Evolutionary conservation across 2,888 invertebrate genomes (phyloP).

Genomic region (Dyspetes luteomarginatus): DNA sequence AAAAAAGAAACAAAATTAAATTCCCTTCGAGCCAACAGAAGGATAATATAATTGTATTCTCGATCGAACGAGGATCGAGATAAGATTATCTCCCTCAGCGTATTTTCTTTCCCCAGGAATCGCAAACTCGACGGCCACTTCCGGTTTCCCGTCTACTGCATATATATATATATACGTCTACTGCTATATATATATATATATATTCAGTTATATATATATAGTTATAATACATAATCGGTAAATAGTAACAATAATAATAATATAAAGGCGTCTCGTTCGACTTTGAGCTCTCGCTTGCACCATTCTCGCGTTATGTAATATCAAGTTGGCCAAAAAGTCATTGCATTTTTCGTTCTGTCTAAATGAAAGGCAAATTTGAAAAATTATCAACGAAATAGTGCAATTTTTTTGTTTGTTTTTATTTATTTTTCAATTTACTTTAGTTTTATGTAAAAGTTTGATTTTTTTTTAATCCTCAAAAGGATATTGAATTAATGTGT

Average conservation of each 20-base stretch:
- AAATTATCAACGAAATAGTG: too few species aligned
- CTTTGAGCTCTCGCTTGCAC: too few species aligned
- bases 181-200: too few species aligned
- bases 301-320: too few species aligned
- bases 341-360: too few species aligned
- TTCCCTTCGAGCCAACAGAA: neutral
- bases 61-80: constrained; percentile 58
- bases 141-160: constrained; percentile 59
- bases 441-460: too few species aligned
- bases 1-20: constrained; percentile 1
- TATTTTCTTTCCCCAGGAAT: constrained; percentile 48
- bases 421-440: too few species aligned
- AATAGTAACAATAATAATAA: neutral
- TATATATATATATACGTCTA: neutral
- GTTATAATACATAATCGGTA: neutral
- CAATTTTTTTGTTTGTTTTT: too few species aligned
- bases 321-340: neutral
- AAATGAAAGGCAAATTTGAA: too few species aligned
- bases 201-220: neutral
- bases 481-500: too few species aligned
- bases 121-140: constrained; percentile 56
- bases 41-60: constrained; percentile 39
- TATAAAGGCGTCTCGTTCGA: neutral
- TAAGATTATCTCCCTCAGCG: constrained; percentile 23
- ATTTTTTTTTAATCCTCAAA: too few species aligned